Base-by-base conservation (phyloP, 2,888 invertebrate genomes). In the Latrodectus hesperus region DNA sequence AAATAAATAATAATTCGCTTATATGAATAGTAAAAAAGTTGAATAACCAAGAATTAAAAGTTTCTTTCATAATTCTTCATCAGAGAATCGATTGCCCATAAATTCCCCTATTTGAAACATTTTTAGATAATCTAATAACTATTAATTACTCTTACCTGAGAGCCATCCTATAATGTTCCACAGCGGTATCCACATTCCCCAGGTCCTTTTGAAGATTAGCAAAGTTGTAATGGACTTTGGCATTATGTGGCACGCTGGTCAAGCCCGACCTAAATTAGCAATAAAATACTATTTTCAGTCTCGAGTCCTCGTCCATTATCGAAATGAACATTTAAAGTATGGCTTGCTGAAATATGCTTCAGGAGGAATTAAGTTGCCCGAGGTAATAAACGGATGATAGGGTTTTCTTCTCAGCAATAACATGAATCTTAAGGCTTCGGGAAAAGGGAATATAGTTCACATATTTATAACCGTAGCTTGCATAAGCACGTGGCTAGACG, bases 191-290 rank as follows among this genome's bases (percentile, higher is more conserved):
- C 88, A 94, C 94, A 91, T 95, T 94, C 70, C 95, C 95, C 75
- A 94, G 94, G 92, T 97, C 96, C 92, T 96, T 94, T 90, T 96
- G 94, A 92, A 95, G 95, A 93, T 97, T 97, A 73, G 95, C 97
- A 91, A 95, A 96, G 93, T 97, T 97, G 93, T 97, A 97, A 93
- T 97, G 96, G 93, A 96, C 95, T 93, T 97, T 97, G 85, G 97
- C 96, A 92, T 97, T 97, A 93, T 96, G 95, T 0, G 97, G 97
- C 80, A 96, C 92, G 17, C 95, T 95, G 90, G 94, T 93, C 87
- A 97, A 93, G 76, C 97, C 97, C 79, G 97, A 95, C 92, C 97
- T 85, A 85, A 85, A 85, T 85, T 79, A 85, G 85, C 79, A 85
- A 85, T 85, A 85, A 85, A 85, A 85, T 68, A 85, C 79, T 79